Percentiles rank a stretch among this genome's conserved stretches.
Evolutionary conservation across 1,140 invertebrate species (phyloP).

Genomic region (Pogonus chalceus): DNA sequence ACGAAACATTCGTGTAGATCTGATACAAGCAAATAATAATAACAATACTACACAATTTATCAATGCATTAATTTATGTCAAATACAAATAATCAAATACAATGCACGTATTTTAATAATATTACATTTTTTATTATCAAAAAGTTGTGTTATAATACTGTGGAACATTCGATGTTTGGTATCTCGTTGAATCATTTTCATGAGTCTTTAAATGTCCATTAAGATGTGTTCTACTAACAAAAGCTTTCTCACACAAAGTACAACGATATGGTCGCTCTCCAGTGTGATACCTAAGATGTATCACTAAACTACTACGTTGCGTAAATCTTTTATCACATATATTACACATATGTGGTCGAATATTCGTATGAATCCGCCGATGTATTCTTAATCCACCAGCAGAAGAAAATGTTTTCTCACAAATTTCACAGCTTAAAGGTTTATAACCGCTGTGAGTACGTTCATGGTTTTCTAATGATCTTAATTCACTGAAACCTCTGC

Average conservation of each 20-base stretch:
- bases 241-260: constrained; percentile 25
- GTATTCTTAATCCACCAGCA: constrained; percentile 48
- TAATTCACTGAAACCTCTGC: background rate
- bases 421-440: constrained; percentile 55
- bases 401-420: constrained; percentile 64
- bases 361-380: constrained; percentile 23
- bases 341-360: constrained; percentile 20
- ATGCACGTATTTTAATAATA: no score
- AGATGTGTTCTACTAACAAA: constrained; percentile 25
- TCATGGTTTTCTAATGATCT: constrained; percentile 39
- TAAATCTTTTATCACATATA: constrained; percentile 25
- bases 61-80: background rate
- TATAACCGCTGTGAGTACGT: constrained; percentile 56
- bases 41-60: background rate
- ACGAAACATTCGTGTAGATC: no score
- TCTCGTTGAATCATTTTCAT: no score
- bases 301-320: constrained; percentile 16
- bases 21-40: no score
- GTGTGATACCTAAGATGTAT: constrained; percentile 22
- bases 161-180: no score
- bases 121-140: no score
- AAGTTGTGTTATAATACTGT: no score
- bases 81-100: no score
- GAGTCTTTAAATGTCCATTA: constrained; percentile 47
- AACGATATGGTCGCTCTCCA: constrained; percentile 26